These are phyloP conservation scores for Herpailurus yagouaroundi DNA, from an alignment of 2,113 vertebrate species.

Conservation along the genomic window DNA sequence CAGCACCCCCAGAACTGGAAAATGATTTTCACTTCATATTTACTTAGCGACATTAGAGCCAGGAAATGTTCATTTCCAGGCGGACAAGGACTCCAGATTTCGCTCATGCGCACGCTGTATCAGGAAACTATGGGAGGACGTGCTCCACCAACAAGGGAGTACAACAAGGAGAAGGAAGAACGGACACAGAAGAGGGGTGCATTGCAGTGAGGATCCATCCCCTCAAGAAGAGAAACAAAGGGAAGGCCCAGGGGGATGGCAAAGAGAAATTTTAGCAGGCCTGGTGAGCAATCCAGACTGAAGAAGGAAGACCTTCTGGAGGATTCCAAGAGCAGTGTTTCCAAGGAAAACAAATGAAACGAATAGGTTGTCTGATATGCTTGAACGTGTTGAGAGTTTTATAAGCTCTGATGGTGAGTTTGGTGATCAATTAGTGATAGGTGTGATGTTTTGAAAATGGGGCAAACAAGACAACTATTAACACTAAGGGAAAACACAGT, in stretches of 20 bases:
- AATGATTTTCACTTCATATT: neutral
- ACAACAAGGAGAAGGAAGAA: neutral
- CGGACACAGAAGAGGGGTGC: neutral
- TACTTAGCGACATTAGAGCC: neutral
- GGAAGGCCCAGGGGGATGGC: neutral
- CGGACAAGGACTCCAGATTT: neutral
- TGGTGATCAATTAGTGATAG: neutral
- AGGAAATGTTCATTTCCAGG: neutral
- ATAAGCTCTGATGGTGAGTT: neutral
- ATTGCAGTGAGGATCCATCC: neutral
- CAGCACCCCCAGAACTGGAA: neutral
- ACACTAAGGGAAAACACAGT: neutral
- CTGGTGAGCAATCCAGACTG: neutral
- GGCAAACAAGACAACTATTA: neutral
- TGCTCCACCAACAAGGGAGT: neutral
- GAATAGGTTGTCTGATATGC: neutral
- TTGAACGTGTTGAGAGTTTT: neutral
- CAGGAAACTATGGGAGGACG: neutral
- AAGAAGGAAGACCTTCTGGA: neutral
- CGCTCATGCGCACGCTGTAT: neutral
- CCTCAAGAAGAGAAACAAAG: neutral
- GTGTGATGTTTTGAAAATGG: neutral
- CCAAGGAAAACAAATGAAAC: neutral
- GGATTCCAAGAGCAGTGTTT: neutral
- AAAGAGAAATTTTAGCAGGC: neutral